phyloP scores from a whole-genome alignment of 2,113 vertebrate species.

The Butastur rufipennis region DNA sequence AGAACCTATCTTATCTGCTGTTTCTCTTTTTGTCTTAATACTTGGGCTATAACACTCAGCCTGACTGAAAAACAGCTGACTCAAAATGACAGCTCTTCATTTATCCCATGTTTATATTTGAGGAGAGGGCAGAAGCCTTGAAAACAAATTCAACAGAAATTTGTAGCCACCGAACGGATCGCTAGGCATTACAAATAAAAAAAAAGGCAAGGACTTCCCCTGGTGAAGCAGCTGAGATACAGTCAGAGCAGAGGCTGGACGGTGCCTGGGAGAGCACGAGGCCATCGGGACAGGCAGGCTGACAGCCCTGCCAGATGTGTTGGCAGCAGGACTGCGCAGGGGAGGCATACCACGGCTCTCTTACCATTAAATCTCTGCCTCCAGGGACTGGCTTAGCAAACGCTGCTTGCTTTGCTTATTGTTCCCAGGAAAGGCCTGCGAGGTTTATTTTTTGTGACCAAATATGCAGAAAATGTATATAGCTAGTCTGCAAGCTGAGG shows the following conservation, averaged over 20 bases:
- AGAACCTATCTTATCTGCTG: neutral
- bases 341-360: neutral
- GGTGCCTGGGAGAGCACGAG: neutral
- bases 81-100: neutral
- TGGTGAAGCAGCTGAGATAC: neutral
- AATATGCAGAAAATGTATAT: neutral
- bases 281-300: neutral
- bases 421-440: neutral
- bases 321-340: neutral
- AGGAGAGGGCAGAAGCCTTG: neutral
- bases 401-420: neutral
- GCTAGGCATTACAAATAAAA: neutral
- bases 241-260: neutral
- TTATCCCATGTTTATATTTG: neutral
- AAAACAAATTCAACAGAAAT: neutral
- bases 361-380: neutral
- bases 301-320: neutral
- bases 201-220: neutral
- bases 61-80: neutral
- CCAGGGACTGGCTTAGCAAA: neutral
- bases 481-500: neutral
- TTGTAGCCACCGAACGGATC: neutral
- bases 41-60: neutral
- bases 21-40: neutral
- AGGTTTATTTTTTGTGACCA: neutral